phyloP scores from a whole-genome alignment of 1,140 invertebrate species.

The Hermetia illucens region DNA sequence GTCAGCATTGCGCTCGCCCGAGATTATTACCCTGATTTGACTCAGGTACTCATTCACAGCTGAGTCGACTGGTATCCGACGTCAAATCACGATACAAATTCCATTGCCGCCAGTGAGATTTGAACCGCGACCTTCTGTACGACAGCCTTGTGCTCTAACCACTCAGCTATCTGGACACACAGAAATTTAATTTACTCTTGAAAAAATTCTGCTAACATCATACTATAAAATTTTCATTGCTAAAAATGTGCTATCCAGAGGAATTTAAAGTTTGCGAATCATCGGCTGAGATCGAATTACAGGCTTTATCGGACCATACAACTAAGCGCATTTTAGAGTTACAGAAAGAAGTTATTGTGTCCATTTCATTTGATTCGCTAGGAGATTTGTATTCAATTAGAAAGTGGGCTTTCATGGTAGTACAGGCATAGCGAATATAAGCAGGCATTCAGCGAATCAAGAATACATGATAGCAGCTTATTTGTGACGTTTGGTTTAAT shows the following conservation, averaged over 20 bases:
- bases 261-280: conserved; percentile 4
- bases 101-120: no score
- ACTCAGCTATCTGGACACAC: no score
- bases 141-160: no score
- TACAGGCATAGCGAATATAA: not conserved
- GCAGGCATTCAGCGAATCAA: not conserved
- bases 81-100: no score
- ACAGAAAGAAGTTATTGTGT: conserved; percentile 1
- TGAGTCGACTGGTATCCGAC: no score
- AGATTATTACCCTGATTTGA: no score
- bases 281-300: conserved; percentile 1
- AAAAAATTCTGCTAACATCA: conserved; percentile 1
- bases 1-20: no score
- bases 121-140: no score
- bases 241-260: conserved; percentile 1
- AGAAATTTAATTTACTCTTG: not conserved
- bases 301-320: not conserved
- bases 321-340: conserved; percentile 3
- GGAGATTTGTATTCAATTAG: no score
- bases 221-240: not conserved
- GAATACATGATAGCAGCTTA: conserved; percentile 8
- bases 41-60: no score
- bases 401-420: conserved; percentile 10
- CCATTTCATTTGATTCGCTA: not conserved
- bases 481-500: conserved; percentile 9